Conservation (phyloP, 2,113 vertebrate species). For the Arenaria interpres region DNA sequence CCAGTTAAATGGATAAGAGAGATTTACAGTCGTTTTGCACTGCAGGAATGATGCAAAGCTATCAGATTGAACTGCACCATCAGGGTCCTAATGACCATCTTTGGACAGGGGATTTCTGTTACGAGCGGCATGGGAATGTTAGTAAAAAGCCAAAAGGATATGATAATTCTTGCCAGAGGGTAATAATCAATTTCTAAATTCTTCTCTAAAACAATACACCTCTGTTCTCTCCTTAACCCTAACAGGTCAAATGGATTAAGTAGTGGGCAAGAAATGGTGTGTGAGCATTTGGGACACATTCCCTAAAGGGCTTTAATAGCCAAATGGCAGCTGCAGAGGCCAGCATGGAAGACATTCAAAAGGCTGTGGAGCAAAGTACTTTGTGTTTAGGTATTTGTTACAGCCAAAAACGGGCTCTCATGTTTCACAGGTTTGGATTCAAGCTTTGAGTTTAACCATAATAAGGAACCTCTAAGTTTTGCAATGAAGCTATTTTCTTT, state of each 20-base stretch:
- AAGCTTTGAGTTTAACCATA: slow-evolving; percentile 20
- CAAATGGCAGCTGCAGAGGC: slow-evolving; percentile 20
- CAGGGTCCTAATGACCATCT: not conserved
- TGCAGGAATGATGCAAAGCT: not conserved
- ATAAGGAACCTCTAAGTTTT: slow-evolving; percentile 15
- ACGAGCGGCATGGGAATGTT: rapidly evolving
- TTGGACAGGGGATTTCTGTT: not conserved
- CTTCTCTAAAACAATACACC: not conserved
- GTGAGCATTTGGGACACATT: not conserved
- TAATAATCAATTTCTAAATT: not conserved
- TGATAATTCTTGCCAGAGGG: not conserved
- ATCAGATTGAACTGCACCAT: not conserved
- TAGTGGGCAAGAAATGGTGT: not conserved
- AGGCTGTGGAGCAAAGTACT: not conserved
- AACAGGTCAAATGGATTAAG: slow-evolving; percentile 3
- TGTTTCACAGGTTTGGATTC: slow-evolving; percentile 34
- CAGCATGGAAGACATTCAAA: not conserved
- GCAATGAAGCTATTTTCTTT: slow-evolving; percentile 39
- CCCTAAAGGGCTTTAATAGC: not conserved
- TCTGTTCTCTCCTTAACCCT: not conserved
- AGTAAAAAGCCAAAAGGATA: not conserved
- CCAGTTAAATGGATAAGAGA: not conserved
- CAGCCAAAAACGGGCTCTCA: not conserved
- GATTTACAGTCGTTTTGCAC: not conserved
- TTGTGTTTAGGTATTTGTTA: not conserved